Evolutionary conservation across 2,888 invertebrate species (phyloP).

Genomic region (Galerucella nymphaeae): DNA sequence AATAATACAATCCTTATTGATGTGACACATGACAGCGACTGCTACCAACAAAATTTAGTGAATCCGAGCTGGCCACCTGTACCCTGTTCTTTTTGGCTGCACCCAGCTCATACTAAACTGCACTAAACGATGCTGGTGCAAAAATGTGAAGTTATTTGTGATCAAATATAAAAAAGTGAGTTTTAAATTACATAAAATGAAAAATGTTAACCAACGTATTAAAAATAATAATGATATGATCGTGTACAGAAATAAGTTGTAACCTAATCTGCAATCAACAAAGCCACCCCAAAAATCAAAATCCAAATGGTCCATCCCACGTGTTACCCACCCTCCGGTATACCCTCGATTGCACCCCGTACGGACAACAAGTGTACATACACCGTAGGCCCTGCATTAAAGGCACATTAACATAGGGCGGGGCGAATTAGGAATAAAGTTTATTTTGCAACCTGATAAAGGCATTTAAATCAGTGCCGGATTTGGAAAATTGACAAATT

Average conservation of each 20-base stretch:
- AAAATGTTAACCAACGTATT: neutral
- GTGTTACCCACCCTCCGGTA: conserved; percentile 48
- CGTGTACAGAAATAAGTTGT: conserved; percentile 49
- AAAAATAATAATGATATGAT: conserved; percentile 32
- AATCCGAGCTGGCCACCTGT: too few relatives aligned
- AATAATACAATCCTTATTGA: too few relatives aligned
- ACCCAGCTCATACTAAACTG: too few relatives aligned
- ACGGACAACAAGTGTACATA: conserved; percentile 58
- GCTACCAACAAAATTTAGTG: too few relatives aligned
- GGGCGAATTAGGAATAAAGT: conserved; percentile 56
- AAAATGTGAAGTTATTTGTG: too few relatives aligned
- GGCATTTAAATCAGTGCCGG: conserved; percentile 43
- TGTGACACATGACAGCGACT: too few relatives aligned
- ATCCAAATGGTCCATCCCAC: conserved; percentile 31
- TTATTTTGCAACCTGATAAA: conserved; percentile 61
- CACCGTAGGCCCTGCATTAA: conserved; percentile 55
- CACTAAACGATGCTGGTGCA: too few relatives aligned
- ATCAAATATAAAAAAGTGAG: too few relatives aligned
- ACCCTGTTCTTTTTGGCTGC: too few relatives aligned
- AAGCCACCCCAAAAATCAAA: conserved; percentile 39
- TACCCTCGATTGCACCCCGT: conserved; percentile 38
- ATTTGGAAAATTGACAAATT: neutral
- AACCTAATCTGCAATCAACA: conserved; percentile 48
- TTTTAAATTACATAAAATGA: neutral
- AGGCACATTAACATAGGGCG: conserved; percentile 62